A percentile compares a stretch with the other conserved stretches of the same genome.
These are phyloP conservation scores for Nemopilema nomurai DNA, from an alignment of 30 jellyfish, hydroid and myxozoan genomes.

Conservation along the genomic window DNA sequence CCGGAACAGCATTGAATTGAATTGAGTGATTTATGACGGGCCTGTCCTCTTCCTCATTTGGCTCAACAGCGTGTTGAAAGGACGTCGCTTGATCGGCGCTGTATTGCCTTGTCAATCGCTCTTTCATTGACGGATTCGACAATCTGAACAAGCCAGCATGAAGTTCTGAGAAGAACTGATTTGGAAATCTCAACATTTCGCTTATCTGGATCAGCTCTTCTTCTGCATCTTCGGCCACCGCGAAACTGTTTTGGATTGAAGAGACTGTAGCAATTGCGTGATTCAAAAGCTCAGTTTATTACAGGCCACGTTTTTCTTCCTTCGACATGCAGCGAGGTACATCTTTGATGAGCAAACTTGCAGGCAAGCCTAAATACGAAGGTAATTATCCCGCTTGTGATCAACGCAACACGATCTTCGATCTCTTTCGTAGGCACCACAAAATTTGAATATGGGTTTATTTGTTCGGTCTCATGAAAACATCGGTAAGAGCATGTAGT, in stretches of 20 bases:
- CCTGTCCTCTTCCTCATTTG: not conserved
- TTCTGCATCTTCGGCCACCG: not conserved
- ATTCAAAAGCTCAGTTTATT: not conserved
- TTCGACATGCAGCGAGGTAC: slow-evolving; percentile 55
- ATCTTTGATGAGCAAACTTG: slow-evolving; percentile 50
- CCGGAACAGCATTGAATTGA: not conserved
- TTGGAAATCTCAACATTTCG: not conserved
- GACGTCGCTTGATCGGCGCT: not conserved
- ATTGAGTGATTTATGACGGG: not conserved
- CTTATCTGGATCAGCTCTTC: not conserved
- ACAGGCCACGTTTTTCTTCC: not conserved
- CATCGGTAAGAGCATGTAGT: too few relatives aligned
- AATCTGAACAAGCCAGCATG: not conserved
- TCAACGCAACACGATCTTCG: not conserved
- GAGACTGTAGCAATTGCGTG: not conserved
- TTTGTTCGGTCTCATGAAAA: too few relatives aligned
- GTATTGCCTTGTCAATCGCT: not conserved
- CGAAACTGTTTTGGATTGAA: not conserved
- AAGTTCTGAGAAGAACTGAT: not conserved
- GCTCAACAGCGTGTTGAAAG: not conserved
- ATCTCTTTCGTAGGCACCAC: not conserved
- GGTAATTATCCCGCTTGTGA: slow-evolving; percentile 1
- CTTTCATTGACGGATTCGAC: not conserved
- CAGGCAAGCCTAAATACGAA: slow-evolving; percentile 61
- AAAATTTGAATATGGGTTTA: too few relatives aligned